Evolutionary conservation across 2,113 vertebrate genomes (phyloP), one percentile per base, ranked within the genome.

Genomic region (Nothobranchius furzeri): DNA sequence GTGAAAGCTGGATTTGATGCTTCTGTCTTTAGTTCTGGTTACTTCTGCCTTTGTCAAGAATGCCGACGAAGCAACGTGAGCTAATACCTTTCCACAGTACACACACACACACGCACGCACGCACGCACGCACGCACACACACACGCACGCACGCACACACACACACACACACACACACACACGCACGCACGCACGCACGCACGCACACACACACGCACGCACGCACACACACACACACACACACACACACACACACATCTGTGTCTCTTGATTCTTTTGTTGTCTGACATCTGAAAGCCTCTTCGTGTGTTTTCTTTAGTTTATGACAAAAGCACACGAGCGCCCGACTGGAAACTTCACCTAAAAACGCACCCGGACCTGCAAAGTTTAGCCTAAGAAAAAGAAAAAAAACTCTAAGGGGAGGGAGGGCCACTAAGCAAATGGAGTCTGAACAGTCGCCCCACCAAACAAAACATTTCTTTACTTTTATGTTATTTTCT

Each of bases 401-500:
- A 36, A 35, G 2, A 36, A 71, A 64, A 66, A 51, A 60, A 51
- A 47, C 40, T 42, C 15, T 47, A 70, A 42, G 73, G 64, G 52
- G 63, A 57, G 71, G 78, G 79, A 81, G 79, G 82, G 83, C 78
- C 79, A 85, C 78, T 84, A 86, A 85, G 77, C 67, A 7, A 61
- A 65, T 75, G 60, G 63, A 75, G 83, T 78, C 65, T 63, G 64
- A 81, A 62, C 9, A 15, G 63, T 75, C 66, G 53, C 71, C 64
- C 75, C 60, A 60, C 47, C 42, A 86, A 75, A 78, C 60, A 73
- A 79, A 55, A 59, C 50, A 76, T 85, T 78, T 80, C 51, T 88
- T 89, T 83, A 82, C 70, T 74, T 85, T 88, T 85, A 52, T 60
- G 61, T 79, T 88, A 30, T 81, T 85, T 88, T 70, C 76, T 86